Conservation (phyloP, 2,888 invertebrate genomes). For the Temnothorax ravouxi region DNA sequence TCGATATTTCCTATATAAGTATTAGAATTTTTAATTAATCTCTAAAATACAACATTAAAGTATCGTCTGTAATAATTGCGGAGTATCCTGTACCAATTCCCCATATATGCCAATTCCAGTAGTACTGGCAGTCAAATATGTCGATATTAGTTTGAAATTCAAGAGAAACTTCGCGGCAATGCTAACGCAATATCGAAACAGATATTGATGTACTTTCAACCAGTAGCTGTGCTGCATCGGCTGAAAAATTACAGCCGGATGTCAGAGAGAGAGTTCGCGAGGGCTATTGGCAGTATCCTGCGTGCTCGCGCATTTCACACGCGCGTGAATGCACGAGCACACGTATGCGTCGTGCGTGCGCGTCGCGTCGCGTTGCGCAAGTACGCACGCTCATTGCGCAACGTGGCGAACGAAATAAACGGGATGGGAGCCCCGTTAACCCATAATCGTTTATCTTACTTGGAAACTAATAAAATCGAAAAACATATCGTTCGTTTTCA, state of each 20-base stretch:
- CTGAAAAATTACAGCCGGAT: constrained; percentile 9
- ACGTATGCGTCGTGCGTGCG: not conserved
- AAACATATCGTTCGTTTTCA: not conserved
- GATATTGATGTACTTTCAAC: not conserved
- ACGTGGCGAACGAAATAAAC: constrained; percentile 32
- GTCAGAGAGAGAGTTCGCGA: constrained; percentile 4
- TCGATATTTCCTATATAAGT: not conserved
- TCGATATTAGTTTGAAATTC: constrained; percentile 18
- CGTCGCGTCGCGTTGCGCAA: constrained; percentile 33
- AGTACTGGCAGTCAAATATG: not conserved
- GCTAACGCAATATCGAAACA: not conserved
- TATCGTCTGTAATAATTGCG: not conserved
- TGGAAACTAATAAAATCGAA: not conserved
- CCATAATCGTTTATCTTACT: constrained; percentile 32
- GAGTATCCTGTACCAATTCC: not conserved
- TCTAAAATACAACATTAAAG: not conserved
- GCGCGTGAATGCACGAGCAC: not conserved
- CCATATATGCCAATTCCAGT: not conserved
- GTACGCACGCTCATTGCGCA: constrained; percentile 28
- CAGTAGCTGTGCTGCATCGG: not conserved
- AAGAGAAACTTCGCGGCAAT: not conserved
- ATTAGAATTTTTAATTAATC: not conserved
- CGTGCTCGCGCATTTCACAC: constrained; percentile 19
- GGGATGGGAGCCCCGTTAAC: constrained; percentile 44
- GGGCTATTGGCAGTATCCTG: not conserved